Evolutionary conservation across 2,797 vertebrate genomes (phyloP).

Genomic region (Chaenodraco wilsoni): DNA sequence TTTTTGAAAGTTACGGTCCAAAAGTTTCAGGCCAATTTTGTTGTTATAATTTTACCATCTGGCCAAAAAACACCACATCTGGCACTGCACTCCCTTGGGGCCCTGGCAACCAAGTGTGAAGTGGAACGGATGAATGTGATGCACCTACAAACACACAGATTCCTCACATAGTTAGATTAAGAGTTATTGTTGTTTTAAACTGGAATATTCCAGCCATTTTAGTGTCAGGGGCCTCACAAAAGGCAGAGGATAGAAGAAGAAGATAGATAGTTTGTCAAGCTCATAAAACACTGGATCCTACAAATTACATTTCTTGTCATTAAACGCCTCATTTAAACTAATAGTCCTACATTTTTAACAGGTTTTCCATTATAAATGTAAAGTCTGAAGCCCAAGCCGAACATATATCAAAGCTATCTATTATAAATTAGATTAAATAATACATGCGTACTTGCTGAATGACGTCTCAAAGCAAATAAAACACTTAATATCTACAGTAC

Average conservation of each 20-base stretch:
- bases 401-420: not conserved
- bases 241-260: not conserved
- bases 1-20: not conserved
- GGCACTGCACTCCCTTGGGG: not conserved
- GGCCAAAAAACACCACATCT: not conserved
- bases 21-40: not conserved
- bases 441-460: not conserved
- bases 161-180: not conserved
- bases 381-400: not conserved
- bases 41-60: not conserved
- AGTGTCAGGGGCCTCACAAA: not conserved
- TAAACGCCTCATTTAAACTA: not conserved
- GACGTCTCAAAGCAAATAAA: not conserved
- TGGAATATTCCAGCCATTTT: not conserved
- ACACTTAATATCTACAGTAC: not conserved
- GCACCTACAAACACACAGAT: not conserved
- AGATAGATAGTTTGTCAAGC: not conserved
- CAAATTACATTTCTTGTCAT: not conserved
- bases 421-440: not conserved
- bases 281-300: conserved; percentile 2
- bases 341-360: not conserved
- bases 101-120: not conserved
- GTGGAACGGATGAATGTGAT: not conserved
- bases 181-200: not conserved
- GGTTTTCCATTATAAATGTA: not conserved